Percentiles rank a stretch among this genome's conserved stretches.
These are phyloP conservation scores for Xylota segnis DNA, from an alignment of 2,888 invertebrate genomes.

Conservation along the genomic window DNA sequence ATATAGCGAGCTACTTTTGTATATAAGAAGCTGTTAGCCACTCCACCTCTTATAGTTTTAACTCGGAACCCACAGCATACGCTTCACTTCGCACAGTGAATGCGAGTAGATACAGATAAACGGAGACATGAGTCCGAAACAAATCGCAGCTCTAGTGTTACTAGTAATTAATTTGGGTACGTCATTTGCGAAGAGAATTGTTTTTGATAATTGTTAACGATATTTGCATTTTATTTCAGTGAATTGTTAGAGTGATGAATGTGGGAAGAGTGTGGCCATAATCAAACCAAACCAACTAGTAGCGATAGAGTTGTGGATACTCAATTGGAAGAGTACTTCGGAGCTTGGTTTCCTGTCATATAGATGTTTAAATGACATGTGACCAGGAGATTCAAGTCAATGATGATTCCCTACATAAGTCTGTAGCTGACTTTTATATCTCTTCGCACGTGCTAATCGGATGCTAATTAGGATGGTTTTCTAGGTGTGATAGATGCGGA, in stretches of 20 bases:
- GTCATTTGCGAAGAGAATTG: too few relatives aligned
- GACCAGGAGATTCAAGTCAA: slow-evolving; percentile 80
- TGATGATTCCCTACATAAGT: slow-evolving; percentile 78
- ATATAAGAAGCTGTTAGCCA: too few relatives aligned
- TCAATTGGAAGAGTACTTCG: slow-evolving; percentile 81
- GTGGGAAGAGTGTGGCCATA: slow-evolving; percentile 79
- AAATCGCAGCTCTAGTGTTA: too few relatives aligned
- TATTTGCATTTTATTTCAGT: neutral
- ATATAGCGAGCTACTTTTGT: too few relatives aligned
- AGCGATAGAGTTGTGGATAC: slow-evolving; percentile 79
- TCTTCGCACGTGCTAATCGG: too few relatives aligned
- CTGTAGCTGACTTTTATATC: slow-evolving; percentile 1
- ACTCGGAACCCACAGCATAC: too few relatives aligned
- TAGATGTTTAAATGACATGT: slow-evolving; percentile 81
- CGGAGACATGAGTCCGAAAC: too few relatives aligned
- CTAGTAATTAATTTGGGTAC: too few relatives aligned
- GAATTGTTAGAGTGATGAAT: slow-evolving; percentile 14
- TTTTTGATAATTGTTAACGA: neutral
- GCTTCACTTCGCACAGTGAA: too few relatives aligned
- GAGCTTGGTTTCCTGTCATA: slow-evolving; percentile 80
- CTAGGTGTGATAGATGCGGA: slow-evolving; percentile 79
- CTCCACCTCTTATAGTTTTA: too few relatives aligned
- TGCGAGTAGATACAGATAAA: too few relatives aligned
- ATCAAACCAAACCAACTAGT: slow-evolving; percentile 77
- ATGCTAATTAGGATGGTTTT: slow-evolving; percentile 82